A percentile compares a stretch with the other conserved stretches of the same genome.
Evolutionary conservation across 2,797 vertebrate species (phyloP).

Genomic region (Lithobates sylvaticus): DNA sequence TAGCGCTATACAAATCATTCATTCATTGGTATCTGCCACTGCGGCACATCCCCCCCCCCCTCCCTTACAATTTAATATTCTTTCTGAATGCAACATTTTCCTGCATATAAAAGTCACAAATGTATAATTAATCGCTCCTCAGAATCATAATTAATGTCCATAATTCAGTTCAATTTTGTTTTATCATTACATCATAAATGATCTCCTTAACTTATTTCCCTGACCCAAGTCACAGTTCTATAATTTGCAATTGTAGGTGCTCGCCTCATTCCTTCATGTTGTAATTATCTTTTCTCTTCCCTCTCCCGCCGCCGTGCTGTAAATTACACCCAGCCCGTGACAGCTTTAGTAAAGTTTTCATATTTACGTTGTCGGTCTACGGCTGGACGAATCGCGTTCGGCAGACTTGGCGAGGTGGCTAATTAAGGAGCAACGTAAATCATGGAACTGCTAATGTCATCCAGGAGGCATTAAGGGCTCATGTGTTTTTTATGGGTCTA

Average conservation of each 20-base stretch:
- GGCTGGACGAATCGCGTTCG: neutral
- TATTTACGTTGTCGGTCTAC: slow-evolving; percentile 43
- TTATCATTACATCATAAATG: slow-evolving; percentile 62
- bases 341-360: slow-evolving; percentile 38
- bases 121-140: slow-evolving; percentile 54
- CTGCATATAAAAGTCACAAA: slow-evolving; percentile 34
- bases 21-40: no score
- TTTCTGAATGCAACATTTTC: slow-evolving; percentile 18
- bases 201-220: slow-evolving; percentile 58
- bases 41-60: no score
- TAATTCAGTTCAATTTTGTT: slow-evolving; percentile 56
- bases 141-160: slow-evolving; percentile 50
- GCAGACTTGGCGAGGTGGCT: neutral
- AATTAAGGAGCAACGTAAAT: no score
- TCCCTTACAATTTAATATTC: no score
- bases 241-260: slow-evolving; percentile 57
- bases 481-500: no score
- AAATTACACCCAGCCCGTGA: slow-evolving; percentile 48
- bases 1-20: no score
- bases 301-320: slow-evolving; percentile 12
- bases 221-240: slow-evolving; percentile 51
- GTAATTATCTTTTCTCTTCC: slow-evolving; percentile 56
- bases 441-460: no score
- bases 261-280: slow-evolving; percentile 50
- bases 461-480: no score